Percentiles rank a stretch among this genome's conserved stretches.
These are phyloP conservation scores for Orchesellides sinensis DNA, from an alignment of 2,888 invertebrate genomes.

Conservation along the genomic window DNA sequence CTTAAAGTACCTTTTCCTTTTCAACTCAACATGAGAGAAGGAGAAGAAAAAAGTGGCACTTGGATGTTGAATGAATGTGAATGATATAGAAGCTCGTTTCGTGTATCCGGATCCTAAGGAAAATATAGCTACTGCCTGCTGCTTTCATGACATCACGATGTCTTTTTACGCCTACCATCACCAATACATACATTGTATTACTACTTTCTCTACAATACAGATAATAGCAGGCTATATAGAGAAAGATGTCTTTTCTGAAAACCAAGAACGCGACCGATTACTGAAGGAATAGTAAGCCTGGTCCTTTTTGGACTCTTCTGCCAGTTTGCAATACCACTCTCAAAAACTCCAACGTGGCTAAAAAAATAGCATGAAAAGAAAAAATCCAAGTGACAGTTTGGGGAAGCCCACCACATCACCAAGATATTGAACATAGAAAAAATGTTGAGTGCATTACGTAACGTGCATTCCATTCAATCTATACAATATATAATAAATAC, in stretches of 20 bases:
- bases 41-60: conserved; percentile 7
- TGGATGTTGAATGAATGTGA: conserved; percentile 24
- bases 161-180: background rate
- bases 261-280: conserved; percentile 36
- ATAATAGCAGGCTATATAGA: conserved; percentile 23
- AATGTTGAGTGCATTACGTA: conserved; percentile 18
- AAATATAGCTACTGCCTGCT: conserved; percentile 21
- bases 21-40: conserved; percentile 1
- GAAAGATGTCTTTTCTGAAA: conserved; percentile 16
- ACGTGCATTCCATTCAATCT: background rate
- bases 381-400: conserved; percentile 44
- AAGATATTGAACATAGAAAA: conserved; percentile 32
- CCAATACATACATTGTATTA: background rate
- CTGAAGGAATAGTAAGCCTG: conserved; percentile 36
- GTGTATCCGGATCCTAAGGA: conserved; percentile 4
- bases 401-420: conserved; percentile 52
- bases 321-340: background rate
- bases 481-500: background rate
- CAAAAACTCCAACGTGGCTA: conserved; percentile 41
- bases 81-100: conserved; percentile 5
- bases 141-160: conserved; percentile 33
- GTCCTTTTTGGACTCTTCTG: conserved; percentile 5
- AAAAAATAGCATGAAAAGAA: conserved; percentile 18
- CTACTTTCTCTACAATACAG: conserved; percentile 2
- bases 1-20: conserved; percentile 26